Evolutionary conservation across 2,113 vertebrate species (phyloP).

Genomic region (Orthochromis indermauri): DNA sequence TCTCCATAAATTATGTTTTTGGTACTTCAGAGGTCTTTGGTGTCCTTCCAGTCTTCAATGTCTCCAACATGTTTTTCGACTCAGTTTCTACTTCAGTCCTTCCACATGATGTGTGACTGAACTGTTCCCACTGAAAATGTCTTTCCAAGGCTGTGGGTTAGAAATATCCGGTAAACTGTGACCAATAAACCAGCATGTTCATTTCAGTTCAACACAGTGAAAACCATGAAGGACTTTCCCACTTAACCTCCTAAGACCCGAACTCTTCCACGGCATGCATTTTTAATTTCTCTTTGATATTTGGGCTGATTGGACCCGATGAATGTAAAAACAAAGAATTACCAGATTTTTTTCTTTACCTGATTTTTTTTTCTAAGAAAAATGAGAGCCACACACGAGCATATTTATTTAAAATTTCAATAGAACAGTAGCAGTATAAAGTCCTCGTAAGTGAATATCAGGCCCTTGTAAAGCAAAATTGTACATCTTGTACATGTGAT

Average conservation of each 20-base stretch:
- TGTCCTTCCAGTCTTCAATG: background rate
- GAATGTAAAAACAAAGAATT: background rate
- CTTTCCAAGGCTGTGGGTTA: background rate
- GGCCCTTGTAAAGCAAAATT: rapidly evolving
- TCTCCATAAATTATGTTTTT: background rate
- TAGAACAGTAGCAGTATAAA: background rate
- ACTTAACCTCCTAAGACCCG: background rate
- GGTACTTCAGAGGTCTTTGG: background rate
- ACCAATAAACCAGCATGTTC: background rate
- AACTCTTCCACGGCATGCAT: rapidly evolving
- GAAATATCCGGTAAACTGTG: background rate
- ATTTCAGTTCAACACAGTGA: background rate
- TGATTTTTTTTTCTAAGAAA: background rate
- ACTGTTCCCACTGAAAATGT: background rate
- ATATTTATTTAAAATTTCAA: background rate
- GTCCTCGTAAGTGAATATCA: background rate
- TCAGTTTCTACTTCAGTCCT: background rate
- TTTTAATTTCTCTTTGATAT: background rate
- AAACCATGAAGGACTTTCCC: background rate
- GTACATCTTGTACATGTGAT: too few relatives aligned
- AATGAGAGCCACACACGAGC: rapidly evolving
- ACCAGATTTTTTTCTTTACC: background rate
- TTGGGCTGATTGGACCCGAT: background rate
- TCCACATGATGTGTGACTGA: background rate
- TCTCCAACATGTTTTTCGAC: background rate